Evolutionary conservation across 2,888 invertebrate species (phyloP), one percentile per base, ranked within the genome.

Genomic region (Diadegma fenestrale): DNA sequence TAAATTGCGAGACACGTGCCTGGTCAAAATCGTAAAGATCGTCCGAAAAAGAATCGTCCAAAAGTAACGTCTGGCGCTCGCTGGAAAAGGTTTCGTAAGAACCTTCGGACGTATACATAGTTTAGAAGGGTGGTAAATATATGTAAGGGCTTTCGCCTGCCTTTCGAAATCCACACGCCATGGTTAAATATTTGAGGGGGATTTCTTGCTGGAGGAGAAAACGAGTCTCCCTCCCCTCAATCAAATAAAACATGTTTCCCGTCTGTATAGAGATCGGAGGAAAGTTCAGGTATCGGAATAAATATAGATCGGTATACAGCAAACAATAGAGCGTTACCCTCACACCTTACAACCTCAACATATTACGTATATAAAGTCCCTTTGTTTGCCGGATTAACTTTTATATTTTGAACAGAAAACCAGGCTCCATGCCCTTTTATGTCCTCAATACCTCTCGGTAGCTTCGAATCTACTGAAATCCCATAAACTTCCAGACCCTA

Each of bases 51-150:
- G 85, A 82, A 26, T 76, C 30, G 78, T 78, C 61, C 48, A 80
- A 22, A 66, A 61, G 58, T 77, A 80, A n/a, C 68, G 68, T 54
- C 72, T 43, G 58, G 43, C 45, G 41, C 71, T 75, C 14, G 45
- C n/a, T n/a, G 37, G 58, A 75, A 75, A 76, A 79, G 63, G 78
- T 77, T 80, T 84, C 80, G 78, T 33, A 76, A 63, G 69, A 58
- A 76, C 72, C 72, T 71, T 58, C 17, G 48, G 64, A 45, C 58
- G 66, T 61, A 37, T 37, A 17, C 33, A 43, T 77, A 69, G 68
- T 81, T 78, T 63, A n/a, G 48, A 33, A 43, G 61, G 41, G 43
- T 63, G 12, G 22, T 43, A 73, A 43, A 22, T 43, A 48, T 48
- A 45, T 58, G 71, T 73, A 78, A 68, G 45, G 10, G 14, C 19